These are phyloP conservation scores for Conops quadrifasciatus DNA, from an alignment of 2,888 invertebrate species.

Conservation along the genomic window DNA sequence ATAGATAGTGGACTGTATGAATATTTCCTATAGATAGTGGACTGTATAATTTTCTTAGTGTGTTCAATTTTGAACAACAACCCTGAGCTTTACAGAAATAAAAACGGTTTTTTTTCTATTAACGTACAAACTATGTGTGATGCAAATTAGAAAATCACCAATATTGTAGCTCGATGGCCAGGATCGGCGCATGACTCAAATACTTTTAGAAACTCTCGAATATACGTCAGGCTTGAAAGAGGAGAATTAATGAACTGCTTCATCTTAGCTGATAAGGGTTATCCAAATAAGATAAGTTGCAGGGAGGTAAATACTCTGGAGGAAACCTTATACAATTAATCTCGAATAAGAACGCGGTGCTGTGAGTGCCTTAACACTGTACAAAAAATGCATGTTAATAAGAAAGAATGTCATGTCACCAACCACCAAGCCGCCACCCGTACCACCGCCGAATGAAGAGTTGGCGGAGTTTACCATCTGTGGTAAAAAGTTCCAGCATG, in stretches of 20 bases:
- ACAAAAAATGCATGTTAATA: no score
- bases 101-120: conserved; percentile 36
- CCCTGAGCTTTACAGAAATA: conserved; percentile 37
- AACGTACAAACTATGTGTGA: conserved; percentile 36
- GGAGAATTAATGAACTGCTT: neutral
- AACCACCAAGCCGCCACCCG: no score
- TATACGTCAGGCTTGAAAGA: neutral
- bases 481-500: no score
- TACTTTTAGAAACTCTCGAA: neutral
- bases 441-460: no score
- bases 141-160: conserved; percentile 1
- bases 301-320: neutral
- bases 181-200: neutral
- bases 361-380: no score
- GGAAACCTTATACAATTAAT: conserved; percentile 3
- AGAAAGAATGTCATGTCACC: no score
- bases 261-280: neutral
- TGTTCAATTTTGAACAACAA: no score
- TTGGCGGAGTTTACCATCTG: no score
- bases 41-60: no score
- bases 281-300: neutral
- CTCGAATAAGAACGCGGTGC: conserved; percentile 11
- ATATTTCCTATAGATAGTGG: no score
- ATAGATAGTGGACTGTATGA: no score
- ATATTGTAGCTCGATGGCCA: neutral